Evolutionary conservation across 2,797 vertebrate genomes (phyloP).

Genomic region (Semaprochilodus insignis): DNA sequence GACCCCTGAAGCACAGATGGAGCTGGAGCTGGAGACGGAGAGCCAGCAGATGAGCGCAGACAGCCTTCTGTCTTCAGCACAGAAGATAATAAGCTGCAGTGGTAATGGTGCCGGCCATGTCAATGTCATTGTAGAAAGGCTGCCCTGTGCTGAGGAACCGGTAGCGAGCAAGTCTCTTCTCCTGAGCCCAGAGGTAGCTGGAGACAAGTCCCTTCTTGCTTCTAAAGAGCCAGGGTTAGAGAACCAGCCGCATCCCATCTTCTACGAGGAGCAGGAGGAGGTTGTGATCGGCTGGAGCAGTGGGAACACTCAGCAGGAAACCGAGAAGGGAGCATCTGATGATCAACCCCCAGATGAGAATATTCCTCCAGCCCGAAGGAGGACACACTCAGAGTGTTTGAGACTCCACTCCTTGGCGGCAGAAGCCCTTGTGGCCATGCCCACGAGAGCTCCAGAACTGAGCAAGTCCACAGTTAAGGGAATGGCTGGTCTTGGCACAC

Average conservation of each 20-base stretch:
- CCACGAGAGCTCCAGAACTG: constrained; percentile 88
- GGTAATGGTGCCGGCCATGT: constrained; percentile 90
- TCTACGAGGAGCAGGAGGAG: constrained; percentile 70
- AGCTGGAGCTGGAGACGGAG: constrained; percentile 68
- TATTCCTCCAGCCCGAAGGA: constrained; percentile 87
- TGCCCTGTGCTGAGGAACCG: constrained; percentile 88
- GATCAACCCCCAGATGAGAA: constrained; percentile 84
- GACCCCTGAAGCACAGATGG: constrained; percentile 77
- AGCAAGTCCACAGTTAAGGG: constrained; percentile 71
- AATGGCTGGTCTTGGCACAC: constrained; percentile 61
- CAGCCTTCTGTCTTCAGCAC: constrained; percentile 93
- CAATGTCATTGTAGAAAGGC: constrained; percentile 97
- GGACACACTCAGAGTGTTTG: constrained; percentile 95
- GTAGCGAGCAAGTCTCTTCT: constrained; percentile 84
- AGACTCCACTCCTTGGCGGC: constrained; percentile 94
- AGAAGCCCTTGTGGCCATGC: constrained; percentile 96
- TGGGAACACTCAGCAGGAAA: constrained; percentile 32
- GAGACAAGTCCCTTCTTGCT: constrained; percentile 73
- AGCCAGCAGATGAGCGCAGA: constrained; percentile 70
- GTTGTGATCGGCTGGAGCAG: constrained; percentile 77
- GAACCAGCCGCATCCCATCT: constrained; percentile 22
- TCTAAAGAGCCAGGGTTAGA: constrained; percentile 62
- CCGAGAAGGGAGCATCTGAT: constrained; percentile 39
- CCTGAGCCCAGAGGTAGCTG: constrained; percentile 75
- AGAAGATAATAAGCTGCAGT: constrained; percentile 94